Evolutionary conservation across 2,113 vertebrate genomes (phyloP).

Genomic region (Myiagra hebetior): DNA sequence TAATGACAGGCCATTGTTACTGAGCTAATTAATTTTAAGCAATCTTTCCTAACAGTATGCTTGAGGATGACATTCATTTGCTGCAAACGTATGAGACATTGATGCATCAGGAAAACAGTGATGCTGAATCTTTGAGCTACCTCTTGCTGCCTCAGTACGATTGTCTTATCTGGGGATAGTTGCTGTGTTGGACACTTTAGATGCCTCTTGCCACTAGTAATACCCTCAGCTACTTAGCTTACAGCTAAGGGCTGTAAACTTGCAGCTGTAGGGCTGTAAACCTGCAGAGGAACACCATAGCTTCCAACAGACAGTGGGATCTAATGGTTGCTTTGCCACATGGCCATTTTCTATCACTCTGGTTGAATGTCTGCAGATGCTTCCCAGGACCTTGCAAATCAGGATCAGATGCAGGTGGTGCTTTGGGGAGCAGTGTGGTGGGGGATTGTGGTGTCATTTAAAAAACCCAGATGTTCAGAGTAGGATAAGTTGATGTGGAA

Average conservation of each 20-base stretch:
- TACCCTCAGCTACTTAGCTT: neutral
- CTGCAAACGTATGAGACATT: neutral
- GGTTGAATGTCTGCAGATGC: neutral
- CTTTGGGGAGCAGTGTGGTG: neutral
- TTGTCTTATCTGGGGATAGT: neutral
- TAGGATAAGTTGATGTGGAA: neutral
- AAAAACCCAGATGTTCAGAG: too few relatives aligned
- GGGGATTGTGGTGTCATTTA: neutral
- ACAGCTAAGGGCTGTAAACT: neutral
- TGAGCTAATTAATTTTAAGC: constrained; percentile 63
- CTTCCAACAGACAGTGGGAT: neutral
- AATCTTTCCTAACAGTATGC: constrained; percentile 45
- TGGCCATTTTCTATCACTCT: neutral
- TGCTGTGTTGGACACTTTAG: neutral
- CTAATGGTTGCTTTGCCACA: neutral
- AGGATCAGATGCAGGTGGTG: neutral
- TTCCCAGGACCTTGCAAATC: neutral
- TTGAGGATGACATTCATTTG: constrained; percentile 18
- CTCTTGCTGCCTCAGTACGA: neutral
- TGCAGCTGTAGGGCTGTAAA: neutral
- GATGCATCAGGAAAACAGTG: constrained; percentile 15
- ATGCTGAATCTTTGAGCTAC: neutral
- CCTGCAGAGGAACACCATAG: neutral
- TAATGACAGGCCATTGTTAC: constrained; percentile 61
- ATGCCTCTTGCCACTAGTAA: neutral